Evolutionary conservation across 2,113 vertebrate genomes (phyloP), one percentile per base, ranked within the genome.

Genomic region (Percopsis transmontana): DNA sequence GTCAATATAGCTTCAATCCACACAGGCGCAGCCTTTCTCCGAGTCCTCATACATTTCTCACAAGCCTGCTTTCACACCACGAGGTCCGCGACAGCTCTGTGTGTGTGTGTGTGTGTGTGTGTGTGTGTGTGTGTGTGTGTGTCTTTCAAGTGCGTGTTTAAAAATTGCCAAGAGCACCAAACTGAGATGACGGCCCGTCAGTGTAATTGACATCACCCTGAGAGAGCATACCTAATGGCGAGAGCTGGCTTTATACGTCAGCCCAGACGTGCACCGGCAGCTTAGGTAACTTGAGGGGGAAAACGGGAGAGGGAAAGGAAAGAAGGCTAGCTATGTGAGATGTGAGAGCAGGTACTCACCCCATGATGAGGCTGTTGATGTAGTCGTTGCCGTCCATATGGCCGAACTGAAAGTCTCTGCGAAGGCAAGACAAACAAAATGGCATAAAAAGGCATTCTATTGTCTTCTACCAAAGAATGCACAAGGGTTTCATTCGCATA

Each of bases 361-460:
- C 95, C 97, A 99, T 99, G 77, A 98, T 91, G 73, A 99, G 93
- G 79, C 95, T 95, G 87, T 98, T 99, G 81, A 99, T 97, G 81
- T 99, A 99, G 80, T 98, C 97, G 62, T 93, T 98, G 72, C 97
- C 97, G 47, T 98, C 95, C 94, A 99, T 97, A 80, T 98, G 95
- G 74, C 97, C 97, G 85, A 99, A 99, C 79, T 99, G 97, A 88
- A 99, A 96, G 85, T 95, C 92, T 71, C 92, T 93, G 82, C 50
- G 62, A 71, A 59, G 0, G 40, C 2, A 71, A 74, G 38, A 73
- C 62, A 70, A 74, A 81, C 69, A 48, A 62, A 54, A 33, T 20
- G 55, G 39, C 16, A 42, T 76, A 38, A 79, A 67, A 42, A 58
- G 50, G 27, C 5, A 33, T 33, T 4, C 27, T 33, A 7, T 33